A percentile compares a stretch with the other conserved stretches of the same genome.
Conservation (phyloP, 2,113 vertebrate species). For the Cryptotis parvus region DNA sequence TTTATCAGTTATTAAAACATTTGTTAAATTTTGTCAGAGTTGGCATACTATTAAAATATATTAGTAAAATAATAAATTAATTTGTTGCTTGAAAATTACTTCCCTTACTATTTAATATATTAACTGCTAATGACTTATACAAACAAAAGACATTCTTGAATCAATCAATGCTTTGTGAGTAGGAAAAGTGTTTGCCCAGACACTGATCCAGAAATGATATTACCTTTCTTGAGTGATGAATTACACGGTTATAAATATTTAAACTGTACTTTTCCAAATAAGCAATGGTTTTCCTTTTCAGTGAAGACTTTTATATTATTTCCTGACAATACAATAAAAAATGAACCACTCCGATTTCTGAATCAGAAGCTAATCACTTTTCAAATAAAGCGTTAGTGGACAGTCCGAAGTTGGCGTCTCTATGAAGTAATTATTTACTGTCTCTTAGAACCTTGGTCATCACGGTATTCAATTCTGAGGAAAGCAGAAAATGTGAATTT, state of each 20-base stretch:
- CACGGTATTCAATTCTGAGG: slow-evolving; percentile 30
- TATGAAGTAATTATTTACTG: slow-evolving; percentile 54
- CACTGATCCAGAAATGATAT: background rate
- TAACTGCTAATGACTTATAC: background rate
- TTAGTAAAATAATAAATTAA: background rate
- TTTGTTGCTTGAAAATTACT: background rate
- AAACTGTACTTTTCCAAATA: slow-evolving; percentile 36
- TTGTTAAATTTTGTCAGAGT: background rate
- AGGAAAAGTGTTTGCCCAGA: background rate
- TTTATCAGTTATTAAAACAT: background rate
- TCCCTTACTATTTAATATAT: background rate
- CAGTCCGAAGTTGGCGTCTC: slow-evolving; percentile 27
- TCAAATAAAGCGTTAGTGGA: slow-evolving; percentile 24
- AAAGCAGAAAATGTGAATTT: slow-evolving; percentile 19
- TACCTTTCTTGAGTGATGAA: slow-evolving; percentile 10
- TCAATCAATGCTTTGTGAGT: background rate
- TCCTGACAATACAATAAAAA: slow-evolving; percentile 23
- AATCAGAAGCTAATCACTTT: slow-evolving; percentile 59
- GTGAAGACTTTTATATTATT: slow-evolving; percentile 20
- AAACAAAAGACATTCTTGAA: background rate
- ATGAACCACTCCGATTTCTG: slow-evolving; percentile 24
- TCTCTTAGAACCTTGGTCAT: slow-evolving; percentile 44
- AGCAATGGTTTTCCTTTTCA: slow-evolving; percentile 45
- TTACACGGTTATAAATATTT: slow-evolving; percentile 65
- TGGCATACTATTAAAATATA: background rate